These are phyloP conservation scores for Myrmecophaga tridactyla DNA, from an alignment of 2,113 vertebrate genomes.

Conservation along the genomic window DNA sequence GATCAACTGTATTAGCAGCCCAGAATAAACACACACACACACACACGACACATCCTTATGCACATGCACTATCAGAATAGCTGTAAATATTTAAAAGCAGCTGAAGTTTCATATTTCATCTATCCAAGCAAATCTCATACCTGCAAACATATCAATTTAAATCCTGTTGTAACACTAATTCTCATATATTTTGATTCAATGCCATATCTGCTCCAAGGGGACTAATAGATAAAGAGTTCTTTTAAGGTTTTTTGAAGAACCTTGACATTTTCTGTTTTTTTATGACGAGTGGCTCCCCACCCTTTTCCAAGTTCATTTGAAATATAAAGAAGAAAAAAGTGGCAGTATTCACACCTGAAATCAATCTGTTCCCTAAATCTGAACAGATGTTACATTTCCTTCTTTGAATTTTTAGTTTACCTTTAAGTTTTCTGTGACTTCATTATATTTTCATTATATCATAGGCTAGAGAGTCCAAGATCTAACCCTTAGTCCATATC, in stretches of 20 bases:
- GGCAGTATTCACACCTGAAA: background rate
- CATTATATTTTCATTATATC: constrained; percentile 47
- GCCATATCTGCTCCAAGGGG: background rate
- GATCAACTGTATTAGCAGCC: background rate
- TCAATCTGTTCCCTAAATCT: constrained; percentile 3
- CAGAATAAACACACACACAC: background rate
- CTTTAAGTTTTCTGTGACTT: constrained; percentile 16
- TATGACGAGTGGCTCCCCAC: background rate
- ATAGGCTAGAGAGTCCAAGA: background rate
- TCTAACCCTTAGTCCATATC: background rate
- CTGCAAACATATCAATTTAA: constrained; percentile 4
- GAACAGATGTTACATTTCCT: constrained; percentile 24
- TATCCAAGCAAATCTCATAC: background rate
- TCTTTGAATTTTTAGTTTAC: background rate
- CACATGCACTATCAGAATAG: background rate
- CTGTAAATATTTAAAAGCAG: constrained; percentile 40
- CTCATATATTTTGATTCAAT: constrained; percentile 36
- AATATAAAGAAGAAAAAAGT: background rate
- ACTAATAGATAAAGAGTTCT: background rate
- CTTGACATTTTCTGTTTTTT: background rate
- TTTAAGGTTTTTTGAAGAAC: background rate
- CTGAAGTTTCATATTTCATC: background rate
- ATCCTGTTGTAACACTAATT: constrained; percentile 24
- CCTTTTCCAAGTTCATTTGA: background rate
- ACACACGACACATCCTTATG: no score